Evolutionary conservation across 2,888 invertebrate species (phyloP), one percentile per base, ranked within the genome.

Genomic region (Rhaphigaster nebulosa): DNA sequence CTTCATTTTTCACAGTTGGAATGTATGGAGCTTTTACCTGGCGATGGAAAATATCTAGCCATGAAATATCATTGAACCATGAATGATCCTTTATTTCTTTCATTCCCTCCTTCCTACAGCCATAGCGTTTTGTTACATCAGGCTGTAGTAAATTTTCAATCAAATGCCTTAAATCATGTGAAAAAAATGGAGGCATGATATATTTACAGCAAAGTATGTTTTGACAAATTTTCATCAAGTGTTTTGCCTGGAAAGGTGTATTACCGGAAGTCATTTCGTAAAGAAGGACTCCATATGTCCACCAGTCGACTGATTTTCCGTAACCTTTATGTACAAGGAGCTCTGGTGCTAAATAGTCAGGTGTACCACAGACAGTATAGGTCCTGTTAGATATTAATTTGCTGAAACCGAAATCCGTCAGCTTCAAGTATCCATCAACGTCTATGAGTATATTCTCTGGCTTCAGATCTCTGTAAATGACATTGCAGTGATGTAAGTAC

Each of bases 391-490:
- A 91, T 26, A 92, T 84, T 23, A 90, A 94, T 94, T 99, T 99
- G 92, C 98, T 97, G 94, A 99, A 99, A 50, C 99, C 99, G 93
- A 99, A 98, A 94, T 99, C 99, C 0, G 98, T 98, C 90, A 99
- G 95, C 95, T 98, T 96, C 29, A 97, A 94, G 93, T 97, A 98
- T 0, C 98, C 98, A 88, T 94, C 95, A 91, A 94, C 94, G 93
- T 97, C 97, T 70, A 98, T 95, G 92, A 98, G 94, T 92, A 98
- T 96, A 93, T 98, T 98, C 94, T 98, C 98, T 0, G 98, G 98
- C 93, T 98, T 98, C 91, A 98, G 94, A 94, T 98, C 98, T n/a
- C 99, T 95, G 94, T 98, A 98, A 89, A 99, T 95, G 92, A 99
- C 94, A 93, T 97, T 96, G 93, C 98, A 96, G 93, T 95, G 96